Conservation (phyloP, 2,113 vertebrate genomes). For the Leptosomus discolor region DNA sequence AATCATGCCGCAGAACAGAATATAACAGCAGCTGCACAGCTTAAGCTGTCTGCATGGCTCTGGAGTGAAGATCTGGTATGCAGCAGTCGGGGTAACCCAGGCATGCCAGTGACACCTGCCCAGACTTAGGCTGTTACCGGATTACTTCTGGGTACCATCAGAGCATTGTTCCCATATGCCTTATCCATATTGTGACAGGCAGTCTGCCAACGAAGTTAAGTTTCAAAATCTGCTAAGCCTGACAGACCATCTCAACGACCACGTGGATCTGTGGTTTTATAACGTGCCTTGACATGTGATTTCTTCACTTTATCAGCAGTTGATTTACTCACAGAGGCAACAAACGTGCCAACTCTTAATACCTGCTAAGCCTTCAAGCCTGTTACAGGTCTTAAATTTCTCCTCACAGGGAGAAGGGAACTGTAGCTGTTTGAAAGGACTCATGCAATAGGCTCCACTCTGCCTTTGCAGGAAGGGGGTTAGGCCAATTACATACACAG, state of each 20-base stretch:
- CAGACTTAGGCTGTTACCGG: not conserved
- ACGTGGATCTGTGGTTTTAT: conserved; percentile 61
- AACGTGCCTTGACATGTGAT: conserved; percentile 55
- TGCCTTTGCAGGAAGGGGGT: not conserved
- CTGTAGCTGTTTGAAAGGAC: not conserved
- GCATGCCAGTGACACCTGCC: not conserved
- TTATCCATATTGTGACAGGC: not conserved
- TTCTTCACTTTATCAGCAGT: conserved; percentile 52
- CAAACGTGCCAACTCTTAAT: not conserved
- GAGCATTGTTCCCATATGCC: conserved; percentile 35
- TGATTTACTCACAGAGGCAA: conserved; percentile 14
- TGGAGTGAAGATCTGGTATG: not conserved
- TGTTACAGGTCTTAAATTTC: not conserved
- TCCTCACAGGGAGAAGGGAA: not conserved
- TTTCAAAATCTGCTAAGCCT: conserved; percentile 63
- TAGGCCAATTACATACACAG: not conserved
- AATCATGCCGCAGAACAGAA: not conserved
- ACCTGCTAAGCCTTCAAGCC: not conserved
- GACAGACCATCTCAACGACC: conserved; percentile 14
- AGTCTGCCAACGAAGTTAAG: conserved; percentile 14
- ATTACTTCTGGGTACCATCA: not conserved
- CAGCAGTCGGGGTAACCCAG: not conserved
- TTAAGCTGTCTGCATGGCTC: not conserved
- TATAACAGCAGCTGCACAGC: not conserved
- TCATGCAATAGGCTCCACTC: not conserved